Conservation (phyloP, 1,140 invertebrate species). For the Ceratina japonica region DNA sequence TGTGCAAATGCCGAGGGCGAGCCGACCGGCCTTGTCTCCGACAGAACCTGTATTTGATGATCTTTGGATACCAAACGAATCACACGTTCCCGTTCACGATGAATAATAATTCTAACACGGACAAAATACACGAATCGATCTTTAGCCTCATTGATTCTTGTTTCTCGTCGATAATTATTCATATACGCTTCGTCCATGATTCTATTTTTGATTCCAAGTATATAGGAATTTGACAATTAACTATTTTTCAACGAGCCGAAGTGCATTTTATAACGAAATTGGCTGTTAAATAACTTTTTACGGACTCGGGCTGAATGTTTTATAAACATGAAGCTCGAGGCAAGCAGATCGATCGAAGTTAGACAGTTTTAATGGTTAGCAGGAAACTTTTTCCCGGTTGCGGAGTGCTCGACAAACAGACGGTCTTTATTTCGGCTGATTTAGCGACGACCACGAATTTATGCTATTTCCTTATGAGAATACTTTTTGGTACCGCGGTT, state of each 20-base stretch:
- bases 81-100: background rate
- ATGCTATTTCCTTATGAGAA: slow-evolving; percentile 53
- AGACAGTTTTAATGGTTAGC: slow-evolving; percentile 9
- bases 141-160: no score
- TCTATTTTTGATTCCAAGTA: no score
- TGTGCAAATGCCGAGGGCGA: slow-evolving; percentile 1
- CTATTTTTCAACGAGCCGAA: no score
- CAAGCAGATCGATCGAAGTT: slow-evolving; percentile 7
- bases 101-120: no score
- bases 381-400: slow-evolving; percentile 23
- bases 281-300: no score
- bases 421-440: slow-evolving; percentile 50
- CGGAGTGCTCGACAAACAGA: slow-evolving; percentile 46
- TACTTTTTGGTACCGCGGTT: slow-evolving; percentile 24
- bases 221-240: no score
- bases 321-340: no score
- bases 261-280: no score
- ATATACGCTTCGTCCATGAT: no score
- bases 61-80: background rate
- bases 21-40: background rate
- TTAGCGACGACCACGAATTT: slow-evolving; percentile 42
- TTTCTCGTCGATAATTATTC: no score
- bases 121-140: no score
- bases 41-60: background rate
- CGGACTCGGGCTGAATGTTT: no score